Conservation (phyloP, 2,113 vertebrate species). For the Lepus europaeus region DNA sequence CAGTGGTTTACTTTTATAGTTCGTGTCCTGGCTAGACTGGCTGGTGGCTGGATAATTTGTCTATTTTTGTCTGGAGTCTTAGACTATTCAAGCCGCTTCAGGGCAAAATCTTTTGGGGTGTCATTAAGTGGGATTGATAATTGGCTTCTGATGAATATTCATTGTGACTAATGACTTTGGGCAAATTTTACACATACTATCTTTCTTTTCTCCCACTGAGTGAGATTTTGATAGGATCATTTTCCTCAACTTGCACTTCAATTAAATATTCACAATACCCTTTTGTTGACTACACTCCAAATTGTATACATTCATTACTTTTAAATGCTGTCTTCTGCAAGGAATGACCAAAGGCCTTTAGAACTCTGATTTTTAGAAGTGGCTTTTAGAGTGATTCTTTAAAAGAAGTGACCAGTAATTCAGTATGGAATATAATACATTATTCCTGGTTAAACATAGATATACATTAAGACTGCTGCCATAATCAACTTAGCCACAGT, state of each 20-base stretch:
- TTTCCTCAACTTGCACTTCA: slow-evolving; percentile 79
- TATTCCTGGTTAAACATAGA: slow-evolving; percentile 34
- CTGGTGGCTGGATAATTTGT: slow-evolving; percentile 81
- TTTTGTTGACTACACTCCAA: slow-evolving; percentile 75
- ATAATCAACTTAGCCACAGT: not conserved
- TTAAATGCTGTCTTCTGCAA: slow-evolving; percentile 46
- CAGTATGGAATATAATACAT: not conserved
- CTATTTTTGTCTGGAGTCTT: slow-evolving; percentile 84
- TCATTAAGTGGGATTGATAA: slow-evolving; percentile 88
- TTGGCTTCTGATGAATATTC: slow-evolving; percentile 91
- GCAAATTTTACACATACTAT: slow-evolving; percentile 90
- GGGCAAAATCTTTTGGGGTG: slow-evolving; percentile 89
- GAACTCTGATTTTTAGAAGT: slow-evolving; percentile 41
- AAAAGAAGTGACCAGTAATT: slow-evolving; percentile 54
- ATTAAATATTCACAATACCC: slow-evolving; percentile 82
- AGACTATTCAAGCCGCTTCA: slow-evolving; percentile 87
- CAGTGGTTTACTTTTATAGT: slow-evolving; percentile 76
- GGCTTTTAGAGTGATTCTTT: slow-evolving; percentile 47
- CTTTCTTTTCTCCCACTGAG: slow-evolving; percentile 87
- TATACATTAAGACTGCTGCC: not conserved
- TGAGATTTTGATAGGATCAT: slow-evolving; percentile 87
- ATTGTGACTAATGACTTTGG: slow-evolving; percentile 91
- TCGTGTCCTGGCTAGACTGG: slow-evolving; percentile 73
- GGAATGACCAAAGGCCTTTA: slow-evolving; percentile 35
- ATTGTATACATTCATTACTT: slow-evolving; percentile 71